Base-by-base conservation (phyloP, 2,888 invertebrate genomes). In the Venustoraphidia nigricollis region DNA sequence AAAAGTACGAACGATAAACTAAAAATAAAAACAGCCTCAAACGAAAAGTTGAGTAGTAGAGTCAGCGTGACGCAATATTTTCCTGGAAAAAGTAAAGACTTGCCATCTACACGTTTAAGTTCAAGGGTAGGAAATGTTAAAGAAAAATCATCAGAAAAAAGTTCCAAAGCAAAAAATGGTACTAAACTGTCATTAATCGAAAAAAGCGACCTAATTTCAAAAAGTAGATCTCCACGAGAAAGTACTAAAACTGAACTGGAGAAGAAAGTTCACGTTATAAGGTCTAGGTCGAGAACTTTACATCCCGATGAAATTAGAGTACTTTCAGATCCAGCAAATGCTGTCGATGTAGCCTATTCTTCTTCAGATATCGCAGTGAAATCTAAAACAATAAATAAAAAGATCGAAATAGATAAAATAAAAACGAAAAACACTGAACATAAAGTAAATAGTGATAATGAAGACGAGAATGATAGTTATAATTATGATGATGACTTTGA, bases 401-500 rank as follows among this genome's bases (percentile, higher is more conserved):
- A 27, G 3, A 27, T 6, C 5, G 27, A 27, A 27, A 27, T 27
- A 17, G 17, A 17, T 17, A 17, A 4, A 17, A 4, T 17, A 17
- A 4, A 17, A 17, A 17, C 17, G 5, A 27, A 27, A 27, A 27
- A 38, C 38, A 38, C n/a, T 8, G 6, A 11, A 38, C 8, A n/a
- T 38, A 38, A 38, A 13, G 13, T 13, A 11, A 13, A 8, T 38
- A 13, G n/a, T 38, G 38, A 38, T 38, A 38, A 38, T 8, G n/a
- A 11, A 8, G 49, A 44, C 8, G 37, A 44, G 10, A 38, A 45
- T 8, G 57, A 58, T 37, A 57, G 59, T 37, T 46, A 55, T 34
- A 61, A 66, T 13, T 73, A 74, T 53, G 73, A 73, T 41, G 74
- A 74, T 56, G 75, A 75, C 57, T 75, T 75, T 56, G 73, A 75